phyloP scores from a whole-genome alignment of 2,888 invertebrate genomes.

The Dastarcus helophoroides region DNA sequence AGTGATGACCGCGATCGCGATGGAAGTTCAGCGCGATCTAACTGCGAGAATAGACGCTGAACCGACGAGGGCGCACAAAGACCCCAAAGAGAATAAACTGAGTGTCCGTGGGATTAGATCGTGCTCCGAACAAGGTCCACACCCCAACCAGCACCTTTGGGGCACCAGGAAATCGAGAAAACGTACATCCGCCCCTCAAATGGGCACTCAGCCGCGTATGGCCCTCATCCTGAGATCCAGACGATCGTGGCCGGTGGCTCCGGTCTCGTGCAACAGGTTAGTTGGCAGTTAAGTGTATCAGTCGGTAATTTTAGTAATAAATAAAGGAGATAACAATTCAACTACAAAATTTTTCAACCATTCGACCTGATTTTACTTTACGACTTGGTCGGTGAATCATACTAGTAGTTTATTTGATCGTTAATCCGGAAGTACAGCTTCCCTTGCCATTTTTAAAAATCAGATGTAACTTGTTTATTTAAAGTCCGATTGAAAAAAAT shows the following conservation, averaged over 20 bases:
- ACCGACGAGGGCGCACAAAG: too few relatives aligned
- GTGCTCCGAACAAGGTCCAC: slow-evolving; percentile 61
- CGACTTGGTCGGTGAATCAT: too few relatives aligned
- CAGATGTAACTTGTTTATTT: too few relatives aligned
- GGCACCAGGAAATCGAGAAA: slow-evolving; percentile 52
- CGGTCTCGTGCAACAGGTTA: slow-evolving; percentile 56
- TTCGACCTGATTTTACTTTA: too few relatives aligned
- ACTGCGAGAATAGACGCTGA: slow-evolving; percentile 30
- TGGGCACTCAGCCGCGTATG: slow-evolving; percentile 45
- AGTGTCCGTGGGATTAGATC: slow-evolving; percentile 47
- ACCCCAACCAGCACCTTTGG: slow-evolving; percentile 56
- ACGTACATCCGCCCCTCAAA: slow-evolving; percentile 61
- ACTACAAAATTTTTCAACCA: too few relatives aligned
- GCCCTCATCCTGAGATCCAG: slow-evolving; percentile 57
- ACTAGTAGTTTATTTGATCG: too few relatives aligned
- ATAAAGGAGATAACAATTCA: too few relatives aligned
- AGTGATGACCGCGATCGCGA: slow-evolving; percentile 23
- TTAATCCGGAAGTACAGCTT: too few relatives aligned
- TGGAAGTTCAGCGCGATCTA: slow-evolving; percentile 34
- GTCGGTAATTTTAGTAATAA: too few relatives aligned
- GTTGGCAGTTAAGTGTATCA: too few relatives aligned
- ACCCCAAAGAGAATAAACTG: slow-evolving; percentile 41
- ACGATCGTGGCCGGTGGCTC: slow-evolving; percentile 67
- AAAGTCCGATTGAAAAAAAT: too few relatives aligned
- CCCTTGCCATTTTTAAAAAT: too few relatives aligned